A percentile compares a stretch with the other conserved stretches of the same genome.
phyloP scores from a whole-genome alignment of 1,140 invertebrate species.

The Caerostris darwini region DNA sequence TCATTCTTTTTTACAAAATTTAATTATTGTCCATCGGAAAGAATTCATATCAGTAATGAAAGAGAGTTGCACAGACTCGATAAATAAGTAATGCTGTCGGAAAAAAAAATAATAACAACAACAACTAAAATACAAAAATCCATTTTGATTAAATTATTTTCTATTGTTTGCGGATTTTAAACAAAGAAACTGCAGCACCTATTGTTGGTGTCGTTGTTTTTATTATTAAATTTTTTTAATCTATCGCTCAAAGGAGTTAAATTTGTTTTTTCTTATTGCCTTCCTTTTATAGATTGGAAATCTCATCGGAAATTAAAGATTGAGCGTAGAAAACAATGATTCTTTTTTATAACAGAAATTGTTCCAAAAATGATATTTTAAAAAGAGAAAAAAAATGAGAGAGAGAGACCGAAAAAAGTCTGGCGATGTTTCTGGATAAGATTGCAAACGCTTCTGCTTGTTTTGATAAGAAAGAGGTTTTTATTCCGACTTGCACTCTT shows the following conservation, averaged over 20 bases:
- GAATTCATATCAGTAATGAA: neutral
- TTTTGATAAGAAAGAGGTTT: neutral
- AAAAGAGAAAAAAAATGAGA: neutral
- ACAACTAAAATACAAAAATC: neutral
- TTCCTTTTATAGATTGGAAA: conserved; percentile 4
- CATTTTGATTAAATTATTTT: conserved; percentile 25
- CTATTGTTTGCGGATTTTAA: neutral
- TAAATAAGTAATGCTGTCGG: neutral
- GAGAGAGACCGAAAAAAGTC: too few species aligned
- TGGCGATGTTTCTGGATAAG: neutral
- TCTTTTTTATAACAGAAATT: neutral
- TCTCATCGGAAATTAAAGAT: conserved; percentile 54
- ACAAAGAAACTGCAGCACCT: too few species aligned
- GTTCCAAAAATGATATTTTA: neutral
- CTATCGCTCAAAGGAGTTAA: neutral
- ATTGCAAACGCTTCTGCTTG: neutral
- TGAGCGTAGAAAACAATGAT: conserved; percentile 17
- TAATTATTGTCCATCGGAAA: neutral
- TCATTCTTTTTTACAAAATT: conserved; percentile 8
- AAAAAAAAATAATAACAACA: neutral
- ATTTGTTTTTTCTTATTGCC: neutral
- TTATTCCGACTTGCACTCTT: neutral
- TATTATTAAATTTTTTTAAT: neutral
- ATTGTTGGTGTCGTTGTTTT: neutral
- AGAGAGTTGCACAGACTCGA: neutral